Evolutionary conservation across 2,888 invertebrate species (phyloP).

Genomic region (Pterostichus madidus): DNA sequence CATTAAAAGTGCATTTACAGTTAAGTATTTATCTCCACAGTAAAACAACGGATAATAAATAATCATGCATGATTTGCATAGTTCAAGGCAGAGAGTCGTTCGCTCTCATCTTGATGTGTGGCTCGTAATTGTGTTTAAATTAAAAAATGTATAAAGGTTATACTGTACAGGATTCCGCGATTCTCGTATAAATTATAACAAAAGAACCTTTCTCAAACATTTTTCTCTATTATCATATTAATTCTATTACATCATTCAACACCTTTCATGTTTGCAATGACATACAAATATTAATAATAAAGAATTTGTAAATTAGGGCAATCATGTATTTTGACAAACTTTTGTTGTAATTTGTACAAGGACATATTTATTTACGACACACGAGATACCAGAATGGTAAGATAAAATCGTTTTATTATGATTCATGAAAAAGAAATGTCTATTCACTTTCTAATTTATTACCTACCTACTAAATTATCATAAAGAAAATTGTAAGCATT

Average conservation of each 20-base stretch:
- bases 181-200: conserved; percentile 30
- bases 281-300: too few relatives aligned
- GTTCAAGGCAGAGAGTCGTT: conserved; percentile 51
- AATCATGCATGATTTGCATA: conserved; percentile 41
- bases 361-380: background rate
- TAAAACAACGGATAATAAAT: conserved; percentile 15
- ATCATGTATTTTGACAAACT: too few relatives aligned
- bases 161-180: background rate
- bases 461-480: conserved; percentile 12
- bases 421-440: conserved; percentile 28
- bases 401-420: conserved; percentile 37
- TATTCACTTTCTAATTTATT: conserved; percentile 51
- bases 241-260: conserved; percentile 15
- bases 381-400: background rate
- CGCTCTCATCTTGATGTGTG: conserved; percentile 40
- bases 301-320: too few relatives aligned
- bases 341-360: background rate
- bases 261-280: background rate
- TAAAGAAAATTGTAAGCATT: conserved; percentile 5
- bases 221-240: conserved; percentile 22
- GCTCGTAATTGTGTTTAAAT: conserved; percentile 52
- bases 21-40: background rate
- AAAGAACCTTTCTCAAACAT: conserved; percentile 28
- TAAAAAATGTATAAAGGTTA: conserved; percentile 20
- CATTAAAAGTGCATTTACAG: conserved; percentile 27